These are phyloP conservation scores for Chanos chanos DNA, from an alignment of 2,797 vertebrate genomes.

Conservation along the genomic window DNA sequence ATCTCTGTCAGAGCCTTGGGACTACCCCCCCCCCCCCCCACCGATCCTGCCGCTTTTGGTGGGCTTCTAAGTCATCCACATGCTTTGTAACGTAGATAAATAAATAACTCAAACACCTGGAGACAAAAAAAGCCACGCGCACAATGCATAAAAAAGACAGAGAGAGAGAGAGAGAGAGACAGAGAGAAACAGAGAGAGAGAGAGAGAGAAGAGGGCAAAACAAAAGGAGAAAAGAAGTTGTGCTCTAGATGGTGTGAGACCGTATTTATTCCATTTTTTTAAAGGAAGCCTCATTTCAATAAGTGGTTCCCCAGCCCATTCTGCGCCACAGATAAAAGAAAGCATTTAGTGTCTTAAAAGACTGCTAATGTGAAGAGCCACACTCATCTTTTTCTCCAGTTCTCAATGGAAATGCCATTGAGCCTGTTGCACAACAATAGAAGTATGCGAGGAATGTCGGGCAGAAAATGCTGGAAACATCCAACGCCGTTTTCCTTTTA, in stretches of 20 bases:
- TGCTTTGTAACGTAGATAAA: slow-evolving; percentile 30
- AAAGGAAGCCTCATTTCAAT: slow-evolving; percentile 33
- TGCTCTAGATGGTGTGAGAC: slow-evolving; percentile 14
- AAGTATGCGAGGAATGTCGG: background rate
- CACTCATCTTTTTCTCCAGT: slow-evolving; percentile 19
- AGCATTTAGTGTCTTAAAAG: slow-evolving; percentile 39
- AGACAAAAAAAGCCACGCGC: slow-evolving; percentile 22
- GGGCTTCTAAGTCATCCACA: slow-evolving; percentile 12
- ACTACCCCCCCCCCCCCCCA: slow-evolving; percentile 1
- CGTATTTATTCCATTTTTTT: slow-evolving; percentile 26
- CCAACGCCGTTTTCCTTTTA: background rate
- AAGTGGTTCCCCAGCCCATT: slow-evolving; percentile 27
- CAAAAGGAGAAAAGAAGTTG: slow-evolving; percentile 3
- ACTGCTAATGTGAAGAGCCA: slow-evolving; percentile 40
- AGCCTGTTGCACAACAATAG: slow-evolving; percentile 24
- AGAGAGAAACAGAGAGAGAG: slow-evolving; percentile 16
- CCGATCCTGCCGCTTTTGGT: slow-evolving; percentile 10
- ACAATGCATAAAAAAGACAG: slow-evolving; percentile 27
- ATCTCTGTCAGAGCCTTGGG: background rate
- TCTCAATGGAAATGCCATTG: slow-evolving; percentile 36
- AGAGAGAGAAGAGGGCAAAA: slow-evolving; percentile 21
- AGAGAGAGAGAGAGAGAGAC: slow-evolving; percentile 3
- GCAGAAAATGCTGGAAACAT: slow-evolving; percentile 7
- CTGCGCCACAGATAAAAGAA: slow-evolving; percentile 37
- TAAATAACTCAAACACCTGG: slow-evolving; percentile 45